Evolutionary conservation across 2,113 vertebrate genomes (phyloP).

Genomic region (Psephotus haematonotus): DNA sequence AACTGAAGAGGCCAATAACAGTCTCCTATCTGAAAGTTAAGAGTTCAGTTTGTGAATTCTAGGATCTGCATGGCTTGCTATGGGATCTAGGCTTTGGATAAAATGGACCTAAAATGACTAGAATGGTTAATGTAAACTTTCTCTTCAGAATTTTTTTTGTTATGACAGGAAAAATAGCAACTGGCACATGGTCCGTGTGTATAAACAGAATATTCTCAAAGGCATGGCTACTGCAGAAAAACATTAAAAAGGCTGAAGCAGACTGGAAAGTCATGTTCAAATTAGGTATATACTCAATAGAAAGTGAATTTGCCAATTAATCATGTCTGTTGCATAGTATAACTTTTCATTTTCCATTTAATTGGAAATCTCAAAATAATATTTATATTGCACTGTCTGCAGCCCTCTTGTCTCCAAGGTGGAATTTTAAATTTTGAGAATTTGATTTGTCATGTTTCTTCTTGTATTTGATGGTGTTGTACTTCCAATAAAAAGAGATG

Average conservation of each 20-base stretch:
- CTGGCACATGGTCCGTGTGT: neutral
- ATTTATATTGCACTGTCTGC: neutral
- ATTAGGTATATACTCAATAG: neutral
- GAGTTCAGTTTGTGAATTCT: neutral
- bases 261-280: neutral
- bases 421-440: neutral
- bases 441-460: neutral
- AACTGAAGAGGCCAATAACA: neutral
- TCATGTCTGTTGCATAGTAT: neutral
- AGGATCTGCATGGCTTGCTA: neutral
- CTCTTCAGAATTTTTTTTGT: neutral
- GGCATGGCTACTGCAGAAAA: neutral
- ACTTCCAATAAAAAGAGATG: neutral
- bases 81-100: neutral
- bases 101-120: neutral
- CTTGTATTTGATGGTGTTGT: neutral
- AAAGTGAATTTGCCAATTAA: neutral
- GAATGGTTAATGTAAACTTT: neutral
- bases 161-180: neutral
- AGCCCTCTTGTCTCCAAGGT: neutral
- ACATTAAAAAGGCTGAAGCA: neutral
- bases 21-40: neutral
- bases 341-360: neutral
- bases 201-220: neutral
- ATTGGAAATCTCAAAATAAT: neutral